Percentiles rank a stretch among this genome's conserved stretches.
Conservation (phyloP, 2,113 vertebrate genomes). For the Neopipo cinnamomea region DNA sequence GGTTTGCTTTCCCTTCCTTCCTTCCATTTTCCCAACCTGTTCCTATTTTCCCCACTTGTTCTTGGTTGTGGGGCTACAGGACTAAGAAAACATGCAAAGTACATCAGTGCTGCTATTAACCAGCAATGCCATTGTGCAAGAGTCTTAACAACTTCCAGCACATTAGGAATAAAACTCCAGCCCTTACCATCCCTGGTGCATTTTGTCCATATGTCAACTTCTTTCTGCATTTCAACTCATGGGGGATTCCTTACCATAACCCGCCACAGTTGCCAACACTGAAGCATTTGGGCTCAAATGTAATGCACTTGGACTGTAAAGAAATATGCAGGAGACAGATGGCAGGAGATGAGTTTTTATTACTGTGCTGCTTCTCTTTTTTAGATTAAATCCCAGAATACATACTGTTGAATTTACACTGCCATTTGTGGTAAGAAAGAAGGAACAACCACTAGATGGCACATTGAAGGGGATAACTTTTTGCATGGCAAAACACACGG, state of each 20-base stretch:
- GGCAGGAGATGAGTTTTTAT: conserved; percentile 51
- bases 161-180: not conserved
- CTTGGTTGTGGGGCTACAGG: not conserved
- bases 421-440: not conserved
- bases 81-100: not conserved
- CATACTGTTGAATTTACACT: not conserved
- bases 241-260: conserved; percentile 27
- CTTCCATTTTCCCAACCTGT: not conserved
- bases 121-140: not conserved
- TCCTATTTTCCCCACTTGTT: not conserved
- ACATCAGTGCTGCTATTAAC: not conserved
- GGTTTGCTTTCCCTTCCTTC: not conserved
- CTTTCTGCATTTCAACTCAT: not conserved
- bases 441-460: not conserved
- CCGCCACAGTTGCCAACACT: not conserved
- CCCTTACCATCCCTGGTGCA: not conserved
- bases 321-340: conserved; percentile 53
- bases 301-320: conserved; percentile 29
- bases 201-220: conserved; percentile 40
- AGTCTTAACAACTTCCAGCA: not conserved
- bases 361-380: conserved; percentile 6
- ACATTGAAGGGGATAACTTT: not conserved
- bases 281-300: conserved; percentile 30
- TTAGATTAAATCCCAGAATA: conserved; percentile 41
- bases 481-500: not conserved